Evolutionary conservation across 2,113 vertebrate species (phyloP).

Genomic region (Prionailurus bengalensis): DNA sequence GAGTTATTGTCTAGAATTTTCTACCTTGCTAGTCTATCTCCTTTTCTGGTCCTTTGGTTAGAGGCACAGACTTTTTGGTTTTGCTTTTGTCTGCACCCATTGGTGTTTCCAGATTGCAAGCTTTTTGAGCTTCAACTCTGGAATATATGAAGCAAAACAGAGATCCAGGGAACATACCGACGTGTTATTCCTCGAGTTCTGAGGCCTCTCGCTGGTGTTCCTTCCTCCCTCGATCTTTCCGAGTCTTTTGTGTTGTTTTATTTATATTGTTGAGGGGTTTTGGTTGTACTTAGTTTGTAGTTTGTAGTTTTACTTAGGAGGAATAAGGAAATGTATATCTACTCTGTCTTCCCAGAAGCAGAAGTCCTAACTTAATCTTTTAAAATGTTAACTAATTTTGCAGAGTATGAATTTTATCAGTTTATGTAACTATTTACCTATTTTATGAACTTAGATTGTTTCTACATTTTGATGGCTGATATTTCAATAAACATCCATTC

Average conservation of each 20-base stretch:
- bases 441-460: not conserved
- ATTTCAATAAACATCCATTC: not conserved
- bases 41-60: slow-evolving; percentile 3
- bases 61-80: not conserved
- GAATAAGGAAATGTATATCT: not conserved
- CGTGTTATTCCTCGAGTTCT: not conserved
- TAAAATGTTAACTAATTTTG: slow-evolving; percentile 6
- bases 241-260: not conserved
- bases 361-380: slow-evolving; percentile 31
- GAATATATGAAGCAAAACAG: not conserved
- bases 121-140: slow-evolving; percentile 16
- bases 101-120: not conserved
- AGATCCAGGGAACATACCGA: not conserved
- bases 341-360: not conserved
- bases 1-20: not conserved
- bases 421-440: slow-evolving; percentile 24
- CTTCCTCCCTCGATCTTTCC: not conserved
- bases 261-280: not conserved
- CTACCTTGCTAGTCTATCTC: not conserved
- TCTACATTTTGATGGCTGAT: not conserved
- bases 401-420: not conserved
- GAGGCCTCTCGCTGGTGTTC: not conserved
- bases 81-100: not conserved
- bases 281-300: not conserved
- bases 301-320: not conserved